These are phyloP conservation scores for Heliconius melpomene DNA, from an alignment of 1,140 invertebrate genomes.

Conservation along the genomic window DNA sequence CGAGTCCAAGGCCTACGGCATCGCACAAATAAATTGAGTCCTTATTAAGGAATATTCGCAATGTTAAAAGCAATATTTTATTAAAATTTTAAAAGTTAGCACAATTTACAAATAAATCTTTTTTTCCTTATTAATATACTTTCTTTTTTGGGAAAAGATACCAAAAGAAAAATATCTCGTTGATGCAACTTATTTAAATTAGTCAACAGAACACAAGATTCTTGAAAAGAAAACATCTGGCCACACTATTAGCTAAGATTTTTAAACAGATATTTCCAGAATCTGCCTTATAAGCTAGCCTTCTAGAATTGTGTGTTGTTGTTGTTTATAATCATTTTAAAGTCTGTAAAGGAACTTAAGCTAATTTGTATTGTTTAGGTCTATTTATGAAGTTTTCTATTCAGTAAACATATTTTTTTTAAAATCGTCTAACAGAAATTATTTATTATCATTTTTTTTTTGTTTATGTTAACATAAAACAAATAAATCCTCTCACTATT, in stretches of 20 bases:
- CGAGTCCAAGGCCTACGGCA: no score
- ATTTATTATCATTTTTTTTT: background rate
- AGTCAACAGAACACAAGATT: background rate
- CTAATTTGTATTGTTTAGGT: background rate
- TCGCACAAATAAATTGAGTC: no score
- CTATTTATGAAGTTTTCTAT: background rate
- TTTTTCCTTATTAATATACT: no score
- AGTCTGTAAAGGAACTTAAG: background rate
- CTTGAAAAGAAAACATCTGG: background rate
- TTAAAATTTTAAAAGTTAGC: no score
- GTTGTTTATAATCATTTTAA: background rate
- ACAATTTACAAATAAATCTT: no score
- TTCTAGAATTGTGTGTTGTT: background rate
- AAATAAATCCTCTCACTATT: background rate
- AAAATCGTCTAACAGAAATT: background rate
- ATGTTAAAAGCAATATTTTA: no score
- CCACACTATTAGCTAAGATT: background rate
- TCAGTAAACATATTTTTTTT: background rate
- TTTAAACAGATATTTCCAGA: no score
- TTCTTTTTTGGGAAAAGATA: no score
- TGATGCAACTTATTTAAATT: no score
- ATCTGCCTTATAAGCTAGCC: no score
- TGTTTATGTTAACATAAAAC: background rate
- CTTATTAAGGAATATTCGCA: no score
- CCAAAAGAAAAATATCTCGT: no score